A percentile compares a stretch with the other conserved stretches of the same genome.
Evolutionary conservation across 2,113 vertebrate genomes (phyloP).

Genomic region (Fregetta grallaria): DNA sequence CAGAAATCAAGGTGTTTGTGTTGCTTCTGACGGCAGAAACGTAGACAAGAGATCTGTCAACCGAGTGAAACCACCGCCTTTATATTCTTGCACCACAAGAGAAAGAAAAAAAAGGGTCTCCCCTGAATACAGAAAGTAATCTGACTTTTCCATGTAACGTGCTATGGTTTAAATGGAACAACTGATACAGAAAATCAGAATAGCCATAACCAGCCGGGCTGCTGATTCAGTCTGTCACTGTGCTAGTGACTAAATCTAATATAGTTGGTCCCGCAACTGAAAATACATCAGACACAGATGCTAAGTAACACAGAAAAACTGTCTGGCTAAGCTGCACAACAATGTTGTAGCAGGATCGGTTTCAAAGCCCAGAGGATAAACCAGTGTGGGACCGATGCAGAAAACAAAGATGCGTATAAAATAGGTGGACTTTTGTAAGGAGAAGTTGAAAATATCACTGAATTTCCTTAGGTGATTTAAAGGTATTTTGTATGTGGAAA

Average conservation of each 20-base stretch:
- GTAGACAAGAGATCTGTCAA: neutral
- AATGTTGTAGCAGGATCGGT: neutral
- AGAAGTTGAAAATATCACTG: neutral
- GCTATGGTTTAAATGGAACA: neutral
- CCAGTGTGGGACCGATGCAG: neutral
- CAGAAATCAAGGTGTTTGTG: rapidly evolving
- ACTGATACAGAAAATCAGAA: neutral
- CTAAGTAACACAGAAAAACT: neutral
- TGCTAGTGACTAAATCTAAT: neutral
- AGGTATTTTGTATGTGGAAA: neutral
- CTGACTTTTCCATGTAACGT: neutral
- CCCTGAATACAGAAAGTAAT: neutral
- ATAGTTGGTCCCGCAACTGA: neutral
- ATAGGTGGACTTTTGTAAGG: neutral
- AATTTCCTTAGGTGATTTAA: neutral
- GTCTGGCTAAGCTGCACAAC: neutral
- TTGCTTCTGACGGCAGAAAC: neutral
- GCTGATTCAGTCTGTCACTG: neutral
- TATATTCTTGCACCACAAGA: neutral
- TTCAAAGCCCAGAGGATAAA: neutral
- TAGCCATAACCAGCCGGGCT: neutral
- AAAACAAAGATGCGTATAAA: neutral
- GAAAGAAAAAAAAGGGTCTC: neutral
- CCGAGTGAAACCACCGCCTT: neutral
- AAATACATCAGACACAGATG: neutral